phyloP scores from a whole-genome alignment of 2,113 vertebrate genomes.

The Anolis carolinensis region DNA sequence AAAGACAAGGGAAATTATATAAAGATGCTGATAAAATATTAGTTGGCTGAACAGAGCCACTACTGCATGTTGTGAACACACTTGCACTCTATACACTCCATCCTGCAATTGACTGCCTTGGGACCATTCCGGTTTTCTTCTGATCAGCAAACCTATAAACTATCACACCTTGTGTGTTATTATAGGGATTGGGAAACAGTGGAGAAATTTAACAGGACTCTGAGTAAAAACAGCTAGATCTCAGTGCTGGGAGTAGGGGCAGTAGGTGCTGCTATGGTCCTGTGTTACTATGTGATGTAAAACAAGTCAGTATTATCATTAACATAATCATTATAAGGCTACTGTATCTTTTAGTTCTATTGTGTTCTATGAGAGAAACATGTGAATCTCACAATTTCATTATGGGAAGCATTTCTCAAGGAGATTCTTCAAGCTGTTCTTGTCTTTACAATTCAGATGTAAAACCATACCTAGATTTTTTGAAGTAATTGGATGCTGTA shows the following conservation, averaged over 20 bases:
- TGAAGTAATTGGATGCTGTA: neutral
- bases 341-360: neutral
- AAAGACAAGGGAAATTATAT: neutral
- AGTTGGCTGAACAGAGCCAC: neutral
- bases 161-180: neutral
- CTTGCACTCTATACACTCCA: neutral
- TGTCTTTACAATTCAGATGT: neutral
- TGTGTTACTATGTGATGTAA: neutral
- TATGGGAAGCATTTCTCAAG: neutral
- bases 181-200: neutral
- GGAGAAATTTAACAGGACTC: neutral
- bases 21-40: slow-evolving; percentile 28
- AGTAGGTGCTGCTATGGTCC: neutral
- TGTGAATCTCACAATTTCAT: neutral
- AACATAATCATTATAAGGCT: neutral
- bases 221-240: neutral
- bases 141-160: neutral
- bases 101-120: neutral
- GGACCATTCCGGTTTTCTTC: neutral
- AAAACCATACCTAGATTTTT: neutral
- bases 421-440: neutral
- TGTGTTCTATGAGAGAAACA: neutral
- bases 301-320: too few species aligned
- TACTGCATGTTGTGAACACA: neutral
- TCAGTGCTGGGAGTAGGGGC: neutral